These are phyloP conservation scores for Melanotaenia trifasciata DNA, from an alignment of 2,797 vertebrate genomes.

Conservation along the genomic window DNA sequence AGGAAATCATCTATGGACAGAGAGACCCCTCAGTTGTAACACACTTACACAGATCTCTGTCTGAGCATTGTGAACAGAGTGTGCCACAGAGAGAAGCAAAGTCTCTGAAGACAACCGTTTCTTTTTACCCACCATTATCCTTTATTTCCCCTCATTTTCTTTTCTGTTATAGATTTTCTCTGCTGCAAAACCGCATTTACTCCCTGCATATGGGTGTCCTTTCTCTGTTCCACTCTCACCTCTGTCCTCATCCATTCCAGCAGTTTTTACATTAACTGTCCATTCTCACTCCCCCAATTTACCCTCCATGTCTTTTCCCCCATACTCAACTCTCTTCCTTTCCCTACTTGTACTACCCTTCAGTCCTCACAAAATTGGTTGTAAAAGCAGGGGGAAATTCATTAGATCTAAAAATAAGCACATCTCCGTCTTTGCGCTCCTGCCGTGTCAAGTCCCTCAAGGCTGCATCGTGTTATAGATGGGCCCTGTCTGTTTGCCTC, in stretches of 20 bases:
- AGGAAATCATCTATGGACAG: constrained; percentile 23
- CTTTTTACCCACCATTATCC: neutral
- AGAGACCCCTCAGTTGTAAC: constrained; percentile 20
- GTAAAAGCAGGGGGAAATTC: constrained; percentile 75
- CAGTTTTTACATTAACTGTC: constrained; percentile 28
- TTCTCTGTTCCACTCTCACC: constrained; percentile 8
- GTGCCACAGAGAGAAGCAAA: constrained; percentile 35
- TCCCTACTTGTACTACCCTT: constrained; percentile 4
- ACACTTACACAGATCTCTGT: constrained; percentile 36
- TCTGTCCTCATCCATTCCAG: constrained; percentile 34
- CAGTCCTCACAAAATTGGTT: constrained; percentile 34
- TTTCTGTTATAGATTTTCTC: constrained; percentile 10
- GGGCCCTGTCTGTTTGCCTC: constrained; percentile 67
- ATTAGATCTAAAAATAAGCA: constrained; percentile 84
- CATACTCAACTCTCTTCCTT: constrained; percentile 8
- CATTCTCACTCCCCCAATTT: constrained; percentile 35
- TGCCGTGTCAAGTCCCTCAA: constrained; percentile 67
- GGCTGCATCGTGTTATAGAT: constrained; percentile 75
- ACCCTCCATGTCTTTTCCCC: constrained; percentile 38
- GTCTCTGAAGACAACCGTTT: constrained; percentile 15
- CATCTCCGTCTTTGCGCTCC: constrained; percentile 60
- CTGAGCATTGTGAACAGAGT: constrained; percentile 6
- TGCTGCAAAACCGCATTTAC: neutral
- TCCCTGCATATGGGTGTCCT: constrained; percentile 6
- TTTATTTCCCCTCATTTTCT: constrained; percentile 1